Percentiles rank a stretch among this genome's conserved stretches.
phyloP scores from a whole-genome alignment of 1,140 invertebrate species.

The Drosophila repleta region DNA sequence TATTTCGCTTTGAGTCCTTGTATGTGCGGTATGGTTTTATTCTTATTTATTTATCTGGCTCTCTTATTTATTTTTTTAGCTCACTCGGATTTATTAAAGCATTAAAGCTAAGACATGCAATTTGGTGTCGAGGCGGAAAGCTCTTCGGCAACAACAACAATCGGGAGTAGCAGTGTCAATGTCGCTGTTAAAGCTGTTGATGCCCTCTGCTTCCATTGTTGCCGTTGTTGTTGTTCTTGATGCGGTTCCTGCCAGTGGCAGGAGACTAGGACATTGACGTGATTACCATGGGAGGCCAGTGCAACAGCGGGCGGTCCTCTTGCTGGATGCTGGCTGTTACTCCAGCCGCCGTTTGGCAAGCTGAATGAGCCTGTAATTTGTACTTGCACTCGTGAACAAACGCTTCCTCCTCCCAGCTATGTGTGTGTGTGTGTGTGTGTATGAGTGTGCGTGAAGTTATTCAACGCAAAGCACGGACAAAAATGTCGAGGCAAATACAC shows the following conservation, averaged over 20 bases:
- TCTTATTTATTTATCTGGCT: neutral
- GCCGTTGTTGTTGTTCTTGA: constrained; percentile 25
- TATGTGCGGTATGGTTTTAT: neutral
- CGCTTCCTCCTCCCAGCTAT: constrained; percentile 1
- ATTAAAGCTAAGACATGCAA: constrained; percentile 75
- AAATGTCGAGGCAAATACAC: constrained; percentile 48
- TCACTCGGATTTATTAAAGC: constrained; percentile 71
- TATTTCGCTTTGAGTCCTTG: constrained; percentile 4
- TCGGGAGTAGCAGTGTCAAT: constrained; percentile 62
- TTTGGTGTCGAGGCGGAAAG: constrained; percentile 59
- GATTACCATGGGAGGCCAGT: constrained; percentile 67
- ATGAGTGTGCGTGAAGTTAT: constrained; percentile 73
- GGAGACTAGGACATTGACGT: constrained; percentile 56
- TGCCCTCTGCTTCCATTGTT: constrained; percentile 29
- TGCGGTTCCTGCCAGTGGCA: neutral
- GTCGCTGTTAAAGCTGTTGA: constrained; percentile 63
- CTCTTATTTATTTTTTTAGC: constrained; percentile 18
- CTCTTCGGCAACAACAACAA: constrained; percentile 54
- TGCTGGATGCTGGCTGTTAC: neutral
- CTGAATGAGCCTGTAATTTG: constrained; percentile 76
- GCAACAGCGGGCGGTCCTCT: constrained; percentile 58
- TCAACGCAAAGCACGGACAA: constrained; percentile 61
- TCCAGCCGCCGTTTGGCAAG: constrained; percentile 41
- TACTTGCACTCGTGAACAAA: constrained; percentile 77
- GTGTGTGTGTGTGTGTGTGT: constrained; percentile 13